These are phyloP conservation scores for Stenodema calcarata DNA, from an alignment of 2,888 invertebrate species.

Conservation along the genomic window DNA sequence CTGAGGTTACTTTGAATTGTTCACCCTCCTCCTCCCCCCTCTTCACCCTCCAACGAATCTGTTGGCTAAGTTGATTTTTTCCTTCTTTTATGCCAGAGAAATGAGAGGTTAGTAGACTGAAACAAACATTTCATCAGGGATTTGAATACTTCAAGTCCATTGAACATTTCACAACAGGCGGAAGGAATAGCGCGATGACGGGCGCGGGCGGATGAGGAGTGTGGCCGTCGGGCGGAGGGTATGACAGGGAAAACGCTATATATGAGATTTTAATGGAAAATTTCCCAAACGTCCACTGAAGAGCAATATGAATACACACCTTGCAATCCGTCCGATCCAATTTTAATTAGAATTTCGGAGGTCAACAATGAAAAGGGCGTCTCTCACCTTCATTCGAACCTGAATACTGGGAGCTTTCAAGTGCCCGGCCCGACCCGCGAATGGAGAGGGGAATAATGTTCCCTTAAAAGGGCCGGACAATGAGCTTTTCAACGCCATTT, in stretches of 20 bases:
- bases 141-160: conserved; percentile 28
- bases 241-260: conserved; percentile 20
- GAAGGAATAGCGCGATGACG: not conserved
- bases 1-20: no score
- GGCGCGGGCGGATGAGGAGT: not conserved
- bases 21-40: no score
- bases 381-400: conserved; percentile 4
- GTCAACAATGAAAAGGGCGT: not conserved
- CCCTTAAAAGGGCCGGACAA: conserved; percentile 23
- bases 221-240: not conserved
- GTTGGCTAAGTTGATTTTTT: not conserved
- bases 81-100: not conserved
- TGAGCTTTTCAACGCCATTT: conserved; percentile 18
- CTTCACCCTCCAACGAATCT: not conserved
- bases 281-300: not conserved
- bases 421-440: not conserved
- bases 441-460: conserved; percentile 16
- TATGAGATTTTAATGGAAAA: conserved; percentile 40
- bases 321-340: conserved; percentile 38
- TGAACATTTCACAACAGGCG: conserved; percentile 23
- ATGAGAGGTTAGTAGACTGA: conserved; percentile 6
- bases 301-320: conserved; percentile 17
- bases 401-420: conserved; percentile 22
- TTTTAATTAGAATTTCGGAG: conserved; percentile 40
- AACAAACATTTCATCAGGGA: conserved; percentile 31